These are phyloP conservation scores for Myotis davidii DNA, from an alignment of 2,113 vertebrate species.

Conservation along the genomic window DNA sequence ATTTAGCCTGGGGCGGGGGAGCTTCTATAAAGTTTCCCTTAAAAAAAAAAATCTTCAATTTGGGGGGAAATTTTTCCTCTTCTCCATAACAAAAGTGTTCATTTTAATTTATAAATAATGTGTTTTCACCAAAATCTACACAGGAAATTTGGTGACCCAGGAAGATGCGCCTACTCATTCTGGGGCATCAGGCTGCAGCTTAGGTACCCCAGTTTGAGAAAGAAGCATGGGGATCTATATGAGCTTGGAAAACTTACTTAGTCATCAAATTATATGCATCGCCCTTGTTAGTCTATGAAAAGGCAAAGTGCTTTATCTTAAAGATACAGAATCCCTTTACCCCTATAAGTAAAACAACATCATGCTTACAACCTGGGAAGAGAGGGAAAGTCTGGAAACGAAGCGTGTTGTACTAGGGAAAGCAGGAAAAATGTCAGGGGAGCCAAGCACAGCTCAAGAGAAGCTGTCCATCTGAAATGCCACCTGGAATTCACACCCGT, in stretches of 20 bases:
- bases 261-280: neutral
- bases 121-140: neutral
- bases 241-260: neutral
- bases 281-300: neutral
- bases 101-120: constrained; percentile 15
- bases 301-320: neutral
- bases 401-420: too few species aligned
- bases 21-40: neutral
- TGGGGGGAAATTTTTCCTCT: neutral
- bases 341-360: neutral
- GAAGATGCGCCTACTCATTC: neutral
- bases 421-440: constrained; percentile 22
- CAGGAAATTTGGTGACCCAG: neutral
- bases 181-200: neutral
- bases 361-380: neutral
- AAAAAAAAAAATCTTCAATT: neutral
- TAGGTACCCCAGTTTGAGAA: neutral
- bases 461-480: constrained; percentile 80
- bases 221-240: neutral
- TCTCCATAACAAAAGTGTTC: neutral
- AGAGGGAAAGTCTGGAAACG: neutral
- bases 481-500: constrained; percentile 79
- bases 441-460: constrained; percentile 32
- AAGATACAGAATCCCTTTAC: neutral
- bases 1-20: neutral